Base-by-base conservation (phyloP, 1,140 invertebrate species). In the Lasaia peninsularis region DNA sequence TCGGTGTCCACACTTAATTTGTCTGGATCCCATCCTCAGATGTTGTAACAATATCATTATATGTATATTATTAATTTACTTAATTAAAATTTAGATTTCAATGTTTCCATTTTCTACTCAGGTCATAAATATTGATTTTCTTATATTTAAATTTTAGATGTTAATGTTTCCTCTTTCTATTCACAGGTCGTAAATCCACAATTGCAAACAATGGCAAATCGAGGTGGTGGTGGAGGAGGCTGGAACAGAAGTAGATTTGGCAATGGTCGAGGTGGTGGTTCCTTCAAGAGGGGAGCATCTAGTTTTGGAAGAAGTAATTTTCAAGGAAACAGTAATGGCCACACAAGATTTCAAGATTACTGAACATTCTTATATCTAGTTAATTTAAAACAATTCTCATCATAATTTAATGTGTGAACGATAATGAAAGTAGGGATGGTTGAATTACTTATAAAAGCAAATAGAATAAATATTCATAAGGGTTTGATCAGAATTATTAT, bases 11-110 rank as follows among this genome's bases (percentile, higher is more conserved):
- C 92, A 93, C 92, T 62, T 64, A 69, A 66, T 80, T 78, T 91
- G 91, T 92, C 92, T 93, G 92, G 91, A 92, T 91, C 89, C 92
- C 92, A 92, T 91, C 92, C 92, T 93, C 92, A 90, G 90, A 88
- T 90, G 92, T 91, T 91, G 91, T 92, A 58, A 93, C 92, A 93
- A 49, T 60, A 53, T 24, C 24, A 28, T 28, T 28, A 21, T 57
- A 49, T 51, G 5, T 0, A 33, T 10, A 49, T 11, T 40, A 2
- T 18, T 20, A 11, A 24, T 56, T 44, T 16, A 21, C 6, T n/a
- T 1, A 48, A 49, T 12, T n/a, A 21, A 11, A 49, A 49, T 14
- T 16, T 2, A 16, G 37, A 20, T 33, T 65, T 67, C 48, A 58
- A 54, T 54, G 24, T 8, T 61, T 53, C 49, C 21, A n/a, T n/a